Conservation (phyloP, 1,140 invertebrate species). For the Bradysia coprophila region DNA sequence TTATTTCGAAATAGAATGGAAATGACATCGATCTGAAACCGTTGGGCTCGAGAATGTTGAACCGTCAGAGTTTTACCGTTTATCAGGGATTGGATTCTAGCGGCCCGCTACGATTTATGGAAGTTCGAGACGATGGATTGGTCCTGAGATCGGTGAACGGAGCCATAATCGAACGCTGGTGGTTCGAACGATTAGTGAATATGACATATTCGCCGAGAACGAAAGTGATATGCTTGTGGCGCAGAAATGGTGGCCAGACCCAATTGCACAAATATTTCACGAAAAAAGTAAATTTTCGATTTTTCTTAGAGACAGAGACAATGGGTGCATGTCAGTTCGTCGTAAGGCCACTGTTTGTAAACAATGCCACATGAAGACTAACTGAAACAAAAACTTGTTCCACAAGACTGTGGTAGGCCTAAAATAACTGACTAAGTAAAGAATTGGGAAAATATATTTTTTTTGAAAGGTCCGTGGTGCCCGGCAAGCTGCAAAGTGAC, state of each 20-base stretch:
- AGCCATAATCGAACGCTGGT: conserved; percentile 94
- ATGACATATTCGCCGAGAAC: conserved; percentile 99
- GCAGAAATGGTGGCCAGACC: conserved; percentile 71
- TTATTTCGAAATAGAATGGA: conserved; percentile 45
- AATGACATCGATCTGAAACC: conserved; percentile 96
- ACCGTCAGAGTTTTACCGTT: conserved; percentile 95
- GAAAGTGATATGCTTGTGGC: conserved; percentile 91
- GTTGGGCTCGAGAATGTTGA: conserved; percentile 73
- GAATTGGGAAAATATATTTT: too few species aligned
- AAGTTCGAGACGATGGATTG: conserved; percentile 94
- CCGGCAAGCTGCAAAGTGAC: too few species aligned
- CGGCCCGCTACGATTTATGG: conserved; percentile 88
- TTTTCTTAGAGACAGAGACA: too few species aligned
- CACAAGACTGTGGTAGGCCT: too few species aligned
- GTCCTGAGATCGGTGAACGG: conserved; percentile 67
- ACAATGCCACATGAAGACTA: not conserved
- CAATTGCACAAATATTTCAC: conserved; percentile 98
- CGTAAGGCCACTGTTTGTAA: too few species aligned
- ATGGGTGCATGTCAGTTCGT: too few species aligned
- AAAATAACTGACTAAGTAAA: too few species aligned
- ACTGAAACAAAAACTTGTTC: not conserved
- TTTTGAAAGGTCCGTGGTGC: too few species aligned
- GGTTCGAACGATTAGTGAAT: conserved; percentile 97
- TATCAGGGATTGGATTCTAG: conserved; percentile 82
- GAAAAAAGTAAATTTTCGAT: conserved; percentile 74